Conservation (phyloP, 2,797 vertebrate genomes). For the Melanotaenia boesemani region DNA sequence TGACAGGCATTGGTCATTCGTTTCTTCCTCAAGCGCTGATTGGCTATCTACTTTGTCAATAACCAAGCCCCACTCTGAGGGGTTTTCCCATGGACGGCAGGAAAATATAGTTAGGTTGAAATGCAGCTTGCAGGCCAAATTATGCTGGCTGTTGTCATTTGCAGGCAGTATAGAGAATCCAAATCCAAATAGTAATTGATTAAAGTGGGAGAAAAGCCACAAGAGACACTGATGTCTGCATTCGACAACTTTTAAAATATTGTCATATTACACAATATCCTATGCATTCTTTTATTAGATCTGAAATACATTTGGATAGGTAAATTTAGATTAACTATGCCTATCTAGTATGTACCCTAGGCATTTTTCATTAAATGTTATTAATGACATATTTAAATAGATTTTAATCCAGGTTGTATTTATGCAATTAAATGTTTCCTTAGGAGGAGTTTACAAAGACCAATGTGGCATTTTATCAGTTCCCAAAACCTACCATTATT, state of each 20-base stretch:
- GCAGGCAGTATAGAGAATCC: neutral
- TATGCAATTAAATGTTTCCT: neutral
- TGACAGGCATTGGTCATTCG: constrained; percentile 46
- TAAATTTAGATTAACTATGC: too few species aligned
- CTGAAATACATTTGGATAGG: too few species aligned
- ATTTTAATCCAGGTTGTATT: neutral
- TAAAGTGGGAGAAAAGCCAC: neutral
- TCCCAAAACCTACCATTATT: neutral
- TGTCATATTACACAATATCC: neutral
- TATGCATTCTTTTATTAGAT: neutral
- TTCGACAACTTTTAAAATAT: too few species aligned
- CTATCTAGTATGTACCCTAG: too few species aligned
- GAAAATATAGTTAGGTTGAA: constrained; percentile 73
- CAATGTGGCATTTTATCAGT: neutral
- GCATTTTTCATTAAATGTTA: too few species aligned
- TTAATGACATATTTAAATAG: too few species aligned
- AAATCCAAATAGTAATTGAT: neutral
- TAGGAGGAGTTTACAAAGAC: neutral
- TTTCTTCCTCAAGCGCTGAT: constrained; percentile 44
- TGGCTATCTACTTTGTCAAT: constrained; percentile 59
- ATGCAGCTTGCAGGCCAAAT: constrained; percentile 28
- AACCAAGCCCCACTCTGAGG: constrained; percentile 58
- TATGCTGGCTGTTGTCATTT: constrained; percentile 9
- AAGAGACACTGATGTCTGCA: too few species aligned
- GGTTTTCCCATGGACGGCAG: constrained; percentile 78